A percentile compares a stretch with the other conserved stretches of the same genome.
phyloP scores from a whole-genome alignment of 2,888 invertebrate species.

The Drosophila leonis region DNA sequence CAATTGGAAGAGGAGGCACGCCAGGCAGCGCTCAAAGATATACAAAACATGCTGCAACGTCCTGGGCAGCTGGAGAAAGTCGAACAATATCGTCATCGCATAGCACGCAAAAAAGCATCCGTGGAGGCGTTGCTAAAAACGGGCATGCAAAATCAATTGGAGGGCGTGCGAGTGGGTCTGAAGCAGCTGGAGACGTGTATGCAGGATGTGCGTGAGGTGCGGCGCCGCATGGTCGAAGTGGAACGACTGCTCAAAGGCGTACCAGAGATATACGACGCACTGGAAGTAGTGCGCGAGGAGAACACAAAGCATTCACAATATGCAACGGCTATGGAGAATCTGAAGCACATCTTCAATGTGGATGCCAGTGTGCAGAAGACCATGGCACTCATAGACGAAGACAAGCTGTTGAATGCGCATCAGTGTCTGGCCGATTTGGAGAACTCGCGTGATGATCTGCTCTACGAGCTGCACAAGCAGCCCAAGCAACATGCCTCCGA shows the following conservation, averaged over 20 bases:
- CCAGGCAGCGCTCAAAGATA: conserved; percentile 92
- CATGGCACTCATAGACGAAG: conserved; percentile 96
- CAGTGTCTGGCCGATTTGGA: conserved; percentile 97
- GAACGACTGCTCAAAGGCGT: conserved; percentile 91
- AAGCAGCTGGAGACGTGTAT: conserved; percentile 94
- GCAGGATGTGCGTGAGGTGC: conserved; percentile 92
- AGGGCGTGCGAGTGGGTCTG: conserved; percentile 97
- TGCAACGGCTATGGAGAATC: conserved; percentile 98
- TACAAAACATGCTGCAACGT: conserved; percentile 96
- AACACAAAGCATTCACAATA: conserved; percentile 98
- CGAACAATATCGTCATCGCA: conserved; percentile 84
- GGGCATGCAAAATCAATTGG: conserved; percentile 99
- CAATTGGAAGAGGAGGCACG: conserved; percentile 92
- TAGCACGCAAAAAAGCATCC: conserved; percentile 84
- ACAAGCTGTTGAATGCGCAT: conserved; percentile 97
- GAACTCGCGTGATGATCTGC: conserved; percentile 97
- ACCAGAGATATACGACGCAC: conserved; percentile 91
- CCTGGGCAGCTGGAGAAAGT: conserved; percentile 98
- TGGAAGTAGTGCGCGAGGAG: conserved; percentile 95
- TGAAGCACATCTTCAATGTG: conserved; percentile 99
- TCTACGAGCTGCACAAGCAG: conserved; percentile 97
- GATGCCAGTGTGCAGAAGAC: conserved; percentile 98
- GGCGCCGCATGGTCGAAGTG: conserved; percentile 90
- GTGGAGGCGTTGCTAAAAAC: conserved; percentile 91
- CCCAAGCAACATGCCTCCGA: conserved; percentile 94